A percentile compares a stretch with the other conserved stretches of the same genome.
phyloP scores from a whole-genome alignment of 2,113 vertebrate species.

The Myodes glareolus region DNA sequence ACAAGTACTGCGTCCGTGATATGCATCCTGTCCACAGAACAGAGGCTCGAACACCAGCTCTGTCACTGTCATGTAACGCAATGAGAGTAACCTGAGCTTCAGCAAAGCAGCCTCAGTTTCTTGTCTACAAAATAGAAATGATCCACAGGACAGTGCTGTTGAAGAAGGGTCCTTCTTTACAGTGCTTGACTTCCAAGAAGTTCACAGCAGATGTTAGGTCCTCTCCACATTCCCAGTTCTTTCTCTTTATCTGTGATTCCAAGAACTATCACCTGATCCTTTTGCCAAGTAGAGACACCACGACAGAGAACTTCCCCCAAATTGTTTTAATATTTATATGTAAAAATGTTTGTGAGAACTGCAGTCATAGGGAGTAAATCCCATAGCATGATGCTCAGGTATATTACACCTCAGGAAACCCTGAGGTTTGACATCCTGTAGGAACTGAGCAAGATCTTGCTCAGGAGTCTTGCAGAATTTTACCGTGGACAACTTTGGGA shows the following conservation, averaged over 20 bases:
- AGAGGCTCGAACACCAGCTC: not conserved
- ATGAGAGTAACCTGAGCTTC: not conserved
- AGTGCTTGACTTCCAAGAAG: not conserved
- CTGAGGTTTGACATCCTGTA: not conserved
- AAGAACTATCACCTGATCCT: not conserved
- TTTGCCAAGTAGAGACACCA: slow-evolving; percentile 16
- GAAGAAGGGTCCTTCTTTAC: not conserved
- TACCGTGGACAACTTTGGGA: not conserved
- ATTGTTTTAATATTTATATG: not conserved
- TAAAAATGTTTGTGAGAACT: slow-evolving; percentile 6
- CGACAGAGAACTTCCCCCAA: not conserved
- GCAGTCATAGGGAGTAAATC: not conserved
- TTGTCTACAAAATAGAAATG: not conserved
- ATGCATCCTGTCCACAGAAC: not conserved
- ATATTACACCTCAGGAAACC: not conserved
- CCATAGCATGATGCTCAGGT: not conserved
- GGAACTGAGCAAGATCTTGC: not conserved
- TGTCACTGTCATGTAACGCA: not conserved
- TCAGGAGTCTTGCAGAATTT: not conserved
- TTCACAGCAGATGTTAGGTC: not conserved
- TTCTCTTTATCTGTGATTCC: not conserved
- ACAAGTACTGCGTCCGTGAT: not conserved
- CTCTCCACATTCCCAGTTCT: not conserved
- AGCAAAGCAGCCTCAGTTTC: not conserved
- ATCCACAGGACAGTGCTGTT: not conserved